These are phyloP conservation scores for Eledone cirrhosa DNA, from an alignment of 2,888 invertebrate genomes.

Conservation along the genomic window DNA sequence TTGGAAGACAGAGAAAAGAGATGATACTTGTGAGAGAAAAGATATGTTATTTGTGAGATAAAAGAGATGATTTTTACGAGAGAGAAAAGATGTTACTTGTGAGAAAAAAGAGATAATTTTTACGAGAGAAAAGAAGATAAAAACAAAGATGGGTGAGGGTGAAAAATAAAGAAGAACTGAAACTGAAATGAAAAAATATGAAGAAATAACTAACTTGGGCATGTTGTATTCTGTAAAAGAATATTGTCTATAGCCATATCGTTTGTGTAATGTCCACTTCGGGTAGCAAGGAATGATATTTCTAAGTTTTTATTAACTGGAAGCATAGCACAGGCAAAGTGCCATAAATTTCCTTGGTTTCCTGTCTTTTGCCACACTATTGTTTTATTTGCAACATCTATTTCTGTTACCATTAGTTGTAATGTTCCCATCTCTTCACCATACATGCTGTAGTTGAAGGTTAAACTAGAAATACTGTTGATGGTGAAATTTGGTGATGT, in stretches of 20 bases:
- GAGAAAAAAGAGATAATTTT: no score
- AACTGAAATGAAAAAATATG: neutral
- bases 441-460: constrained; percentile 51
- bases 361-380: constrained; percentile 36
- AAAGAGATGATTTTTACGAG: no score
- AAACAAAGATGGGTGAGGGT: no score
- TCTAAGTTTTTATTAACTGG: constrained; percentile 39
- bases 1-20: no score
- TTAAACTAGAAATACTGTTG: constrained; percentile 38
- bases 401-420: constrained; percentile 33
- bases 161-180: neutral
- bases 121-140: no score
- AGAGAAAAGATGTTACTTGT: no score
- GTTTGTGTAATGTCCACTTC: constrained; percentile 40
- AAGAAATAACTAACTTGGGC: constrained; percentile 34
- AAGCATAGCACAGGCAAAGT: constrained; percentile 41
- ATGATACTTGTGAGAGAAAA: no score
- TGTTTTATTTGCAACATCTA: constrained; percentile 6
- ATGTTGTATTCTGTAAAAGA: constrained; percentile 35
- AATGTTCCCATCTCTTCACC: constrained; percentile 37
- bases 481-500: constrained; percentile 44
- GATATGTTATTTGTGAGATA: no score
- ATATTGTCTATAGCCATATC: constrained; percentile 55
- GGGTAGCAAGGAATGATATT: constrained; percentile 43
- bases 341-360: constrained; percentile 44